These are phyloP conservation scores for Venustaconcha ellipsiformis DNA, from an alignment of 1,140 invertebrate genomes.

Conservation along the genomic window DNA sequence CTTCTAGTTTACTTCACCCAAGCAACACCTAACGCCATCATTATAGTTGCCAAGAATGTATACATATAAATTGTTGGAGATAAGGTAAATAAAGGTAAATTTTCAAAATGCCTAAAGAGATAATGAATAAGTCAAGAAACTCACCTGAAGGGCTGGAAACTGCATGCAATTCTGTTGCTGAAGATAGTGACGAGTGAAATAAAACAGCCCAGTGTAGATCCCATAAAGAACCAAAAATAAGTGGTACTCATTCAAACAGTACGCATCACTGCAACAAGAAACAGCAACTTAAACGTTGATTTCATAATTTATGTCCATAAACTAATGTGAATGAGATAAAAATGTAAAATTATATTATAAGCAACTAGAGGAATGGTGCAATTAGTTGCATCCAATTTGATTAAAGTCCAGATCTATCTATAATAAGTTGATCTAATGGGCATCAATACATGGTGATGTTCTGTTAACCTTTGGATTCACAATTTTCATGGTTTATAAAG, in stretches of 20 bases:
- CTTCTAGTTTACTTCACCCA: neutral
- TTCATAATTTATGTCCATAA: too few relatives aligned
- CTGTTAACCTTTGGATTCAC: too few relatives aligned
- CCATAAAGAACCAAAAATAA: conserved; percentile 55
- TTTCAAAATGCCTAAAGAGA: neutral
- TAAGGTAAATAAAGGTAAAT: neutral
- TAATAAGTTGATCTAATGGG: too few relatives aligned
- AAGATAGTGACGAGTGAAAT: conserved; percentile 37
- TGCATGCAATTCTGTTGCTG: conserved; percentile 48
- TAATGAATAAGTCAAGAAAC: neutral
- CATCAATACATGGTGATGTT: too few relatives aligned
- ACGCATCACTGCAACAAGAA: conserved; percentile 43
- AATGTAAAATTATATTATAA: too few relatives aligned
- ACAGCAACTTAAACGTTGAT: neutral
- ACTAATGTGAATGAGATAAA: too few relatives aligned
- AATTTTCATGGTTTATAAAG: too few relatives aligned
- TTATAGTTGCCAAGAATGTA: neutral
- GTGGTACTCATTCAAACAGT: conserved; percentile 56
- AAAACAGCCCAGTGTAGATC: conserved; percentile 41
- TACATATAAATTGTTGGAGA: neutral
- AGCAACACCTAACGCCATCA: too few relatives aligned
- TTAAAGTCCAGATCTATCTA: too few relatives aligned
- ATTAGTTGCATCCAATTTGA: too few relatives aligned
- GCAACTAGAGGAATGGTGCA: too few relatives aligned
- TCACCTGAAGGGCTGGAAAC: conserved; percentile 54